Percentiles rank a stretch among this genome's conserved stretches.
These are phyloP conservation scores for Acrobasis suavella DNA, from an alignment of 2,888 invertebrate species.

Conservation along the genomic window DNA sequence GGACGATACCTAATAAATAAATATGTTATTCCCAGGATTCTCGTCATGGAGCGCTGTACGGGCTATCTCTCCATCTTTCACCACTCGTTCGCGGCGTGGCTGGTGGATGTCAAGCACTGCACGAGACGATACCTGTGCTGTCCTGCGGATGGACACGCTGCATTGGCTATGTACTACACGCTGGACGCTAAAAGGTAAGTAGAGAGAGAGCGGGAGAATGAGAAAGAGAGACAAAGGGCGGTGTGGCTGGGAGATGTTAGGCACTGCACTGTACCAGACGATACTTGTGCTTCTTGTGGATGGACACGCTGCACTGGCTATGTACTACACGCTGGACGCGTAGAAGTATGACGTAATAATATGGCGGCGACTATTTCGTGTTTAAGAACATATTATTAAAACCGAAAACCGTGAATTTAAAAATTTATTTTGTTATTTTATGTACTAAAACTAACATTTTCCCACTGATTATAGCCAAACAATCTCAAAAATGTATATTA, in stretches of 20 bases:
- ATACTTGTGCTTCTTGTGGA: slow-evolving; percentile 93
- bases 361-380: too few species aligned
- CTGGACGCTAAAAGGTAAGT: slow-evolving; percentile 83
- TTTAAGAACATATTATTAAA: too few species aligned
- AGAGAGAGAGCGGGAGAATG: too few species aligned
- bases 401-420: too few species aligned
- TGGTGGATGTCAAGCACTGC: slow-evolving; percentile 98
- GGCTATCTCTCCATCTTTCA: slow-evolving; percentile 91
- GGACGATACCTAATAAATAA: not conserved
- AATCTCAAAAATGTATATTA: too few species aligned
- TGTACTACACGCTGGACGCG: slow-evolving; percentile 90
- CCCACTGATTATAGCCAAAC: too few species aligned
- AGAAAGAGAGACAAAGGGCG: too few species aligned
- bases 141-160: slow-evolving; percentile 93
- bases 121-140: slow-evolving; percentile 96
- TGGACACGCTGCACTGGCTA: slow-evolving; percentile 94
- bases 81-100: slow-evolving; percentile 97
- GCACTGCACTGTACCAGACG: slow-evolving; percentile 97
- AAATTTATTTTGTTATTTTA: too few species aligned
- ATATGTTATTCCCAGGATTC: slow-evolving; percentile 47
- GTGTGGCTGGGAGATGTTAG: too few species aligned
- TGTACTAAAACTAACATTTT: too few species aligned
- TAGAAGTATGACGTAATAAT: too few species aligned
- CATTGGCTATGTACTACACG: slow-evolving; percentile 92
- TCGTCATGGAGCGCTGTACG: slow-evolving; percentile 81